Base-by-base conservation (phyloP, 2,113 vertebrate species). In the Chamaetylas fuelleborni region DNA sequence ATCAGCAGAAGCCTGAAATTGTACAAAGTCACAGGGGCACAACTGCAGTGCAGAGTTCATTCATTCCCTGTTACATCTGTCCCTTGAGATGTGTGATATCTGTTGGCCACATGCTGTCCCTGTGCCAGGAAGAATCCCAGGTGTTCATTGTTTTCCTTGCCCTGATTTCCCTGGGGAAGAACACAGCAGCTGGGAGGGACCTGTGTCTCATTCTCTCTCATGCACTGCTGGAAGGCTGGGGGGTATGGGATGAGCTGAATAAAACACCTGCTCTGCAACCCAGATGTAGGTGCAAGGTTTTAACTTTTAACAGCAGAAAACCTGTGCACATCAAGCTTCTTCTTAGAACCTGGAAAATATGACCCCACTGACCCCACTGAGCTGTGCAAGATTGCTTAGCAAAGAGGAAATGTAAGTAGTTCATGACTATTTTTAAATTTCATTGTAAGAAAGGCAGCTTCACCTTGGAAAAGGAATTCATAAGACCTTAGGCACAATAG, bases 391-490 rank as follows among this genome's bases (percentile, higher is more conserved):
- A 65, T 72, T 91, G 40, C 69, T 93, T 82, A 93, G 69, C 43
- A 76, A 65, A 91, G 47, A 86, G 51, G n/a, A 92, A 89, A 83
- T 58, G 24, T 62, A 92, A 94, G 47, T 60, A 67, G 65, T 78
- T 95, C 65, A 78, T 51, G 50, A 42, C 40, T 89, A 51, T 58
- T 74, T 93, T 93, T 64, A 95, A 92, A 95, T 91, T 83, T 84
- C 45, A 26, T 60, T 92, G 70, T 69, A 87, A 85, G 77, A 78
- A 94, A 91, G 48, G n/a, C 33, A 67, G 53, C 28, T 87, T 92
- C 80, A 86, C 57, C 88, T 91, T 91, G 76, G 79, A 81, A 88
- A 81, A 80, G 34, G 43, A 81, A 64, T 67, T 71, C 40, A 3
- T 79, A 70, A 84, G 18, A 43, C 31, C 15, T 7, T 38, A 78